These are phyloP conservation scores for Macrotis lagotis DNA, from an alignment of 2,113 vertebrate species.

Conservation along the genomic window DNA sequence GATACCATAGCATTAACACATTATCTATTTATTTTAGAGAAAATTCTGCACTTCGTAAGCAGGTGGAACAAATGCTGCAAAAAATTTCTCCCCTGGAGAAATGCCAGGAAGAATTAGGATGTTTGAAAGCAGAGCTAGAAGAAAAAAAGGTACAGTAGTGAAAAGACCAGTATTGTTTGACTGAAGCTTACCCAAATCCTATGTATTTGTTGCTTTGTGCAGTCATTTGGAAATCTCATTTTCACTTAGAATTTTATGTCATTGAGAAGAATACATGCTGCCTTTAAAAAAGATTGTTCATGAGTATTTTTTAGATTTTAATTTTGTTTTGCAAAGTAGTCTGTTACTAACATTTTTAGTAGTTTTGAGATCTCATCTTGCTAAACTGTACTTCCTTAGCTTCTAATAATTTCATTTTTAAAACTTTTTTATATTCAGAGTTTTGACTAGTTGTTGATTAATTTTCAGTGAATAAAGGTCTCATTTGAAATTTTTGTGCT, in stretches of 20 bases:
- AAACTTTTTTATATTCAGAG: neutral
- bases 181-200: neutral
- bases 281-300: neutral
- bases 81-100: constrained; percentile 90
- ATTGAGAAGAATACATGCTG: neutral
- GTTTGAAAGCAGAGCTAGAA: constrained; percentile 89
- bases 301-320: neutral
- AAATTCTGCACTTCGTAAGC: constrained; percentile 88
- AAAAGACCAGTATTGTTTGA: neutral
- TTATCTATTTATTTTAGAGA: constrained; percentile 84
- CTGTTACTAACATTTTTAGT: neutral
- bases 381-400: neutral
- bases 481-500: neutral
- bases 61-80: constrained; percentile 92
- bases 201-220: neutral
- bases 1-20: neutral
- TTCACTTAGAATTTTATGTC: neutral
- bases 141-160: constrained; percentile 88
- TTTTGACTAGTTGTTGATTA: neutral
- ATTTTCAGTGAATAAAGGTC: neutral
- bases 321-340: neutral
- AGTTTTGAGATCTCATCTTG: neutral
- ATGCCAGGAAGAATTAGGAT: constrained; percentile 87
- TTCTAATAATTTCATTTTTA: neutral
- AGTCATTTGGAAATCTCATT: neutral